phyloP scores from a whole-genome alignment of 2,797 vertebrate genomes.

The Aphelocoma californica region DNA sequence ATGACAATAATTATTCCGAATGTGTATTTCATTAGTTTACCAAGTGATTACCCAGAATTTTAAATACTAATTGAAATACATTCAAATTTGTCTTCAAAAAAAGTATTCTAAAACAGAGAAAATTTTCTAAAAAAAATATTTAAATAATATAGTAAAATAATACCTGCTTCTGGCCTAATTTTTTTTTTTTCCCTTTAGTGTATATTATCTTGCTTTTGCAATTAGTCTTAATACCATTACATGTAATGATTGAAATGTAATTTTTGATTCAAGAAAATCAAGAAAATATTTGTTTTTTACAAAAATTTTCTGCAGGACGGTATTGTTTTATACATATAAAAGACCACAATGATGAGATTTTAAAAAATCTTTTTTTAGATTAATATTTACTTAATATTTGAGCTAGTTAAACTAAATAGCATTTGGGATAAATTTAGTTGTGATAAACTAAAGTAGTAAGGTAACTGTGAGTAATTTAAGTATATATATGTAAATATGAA shows the following conservation, averaged over 20 bases:
- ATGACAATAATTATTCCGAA: background rate
- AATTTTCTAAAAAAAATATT: background rate
- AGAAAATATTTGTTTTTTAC: background rate
- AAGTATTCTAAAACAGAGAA: background rate
- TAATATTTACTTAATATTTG: background rate
- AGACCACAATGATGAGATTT: background rate
- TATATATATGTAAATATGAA: background rate
- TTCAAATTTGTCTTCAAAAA: background rate
- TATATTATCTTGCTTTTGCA: background rate
- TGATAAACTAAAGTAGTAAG: background rate
- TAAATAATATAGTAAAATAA: background rate
- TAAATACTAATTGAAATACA: background rate
- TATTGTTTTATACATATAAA: background rate
- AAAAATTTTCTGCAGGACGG: background rate
- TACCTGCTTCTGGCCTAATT: fast-evolving
- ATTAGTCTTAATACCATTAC: background rate
- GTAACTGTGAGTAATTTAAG: background rate
- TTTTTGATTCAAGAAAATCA: background rate
- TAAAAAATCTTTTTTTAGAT: background rate
- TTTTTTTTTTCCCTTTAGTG: background rate
- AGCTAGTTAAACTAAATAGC: background rate
- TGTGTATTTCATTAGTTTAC: background rate
- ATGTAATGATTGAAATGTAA: background rate
- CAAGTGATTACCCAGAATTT: background rate
- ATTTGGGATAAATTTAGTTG: background rate